A percentile compares a stretch with the other conserved stretches of the same genome.
These are phyloP conservation scores for Xiphophorus couchianus DNA, from an alignment of 2,113 vertebrate genomes.

Conservation along the genomic window DNA sequence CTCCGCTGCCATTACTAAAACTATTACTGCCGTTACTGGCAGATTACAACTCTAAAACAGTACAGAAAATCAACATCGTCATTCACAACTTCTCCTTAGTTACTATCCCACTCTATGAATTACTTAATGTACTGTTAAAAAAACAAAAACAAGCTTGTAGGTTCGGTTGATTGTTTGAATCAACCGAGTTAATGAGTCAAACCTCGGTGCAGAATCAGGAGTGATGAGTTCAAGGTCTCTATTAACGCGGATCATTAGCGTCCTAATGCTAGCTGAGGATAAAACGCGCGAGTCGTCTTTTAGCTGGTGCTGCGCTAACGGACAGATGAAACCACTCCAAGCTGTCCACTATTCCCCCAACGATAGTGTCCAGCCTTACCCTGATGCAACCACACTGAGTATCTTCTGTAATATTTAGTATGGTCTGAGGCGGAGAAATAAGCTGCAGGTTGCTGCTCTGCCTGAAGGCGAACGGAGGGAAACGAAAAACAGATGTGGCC, in stretches of 20 bases:
- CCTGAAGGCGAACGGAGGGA: conserved; percentile 1
- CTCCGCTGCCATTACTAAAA: too few species aligned
- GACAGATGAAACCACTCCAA: conserved; percentile 25
- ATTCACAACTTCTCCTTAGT: too few species aligned
- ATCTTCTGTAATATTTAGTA: conserved; percentile 77
- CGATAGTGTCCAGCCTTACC: conserved; percentile 45
- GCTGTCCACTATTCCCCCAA: conserved; percentile 8
- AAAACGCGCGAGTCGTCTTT: too few species aligned
- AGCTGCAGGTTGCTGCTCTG: conserved; percentile 36
- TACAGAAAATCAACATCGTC: too few species aligned
- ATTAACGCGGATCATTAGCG: neutral
- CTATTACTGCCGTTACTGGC: too few species aligned
- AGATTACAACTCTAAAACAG: too few species aligned
- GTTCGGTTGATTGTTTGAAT: neutral
- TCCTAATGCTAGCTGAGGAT: neutral
- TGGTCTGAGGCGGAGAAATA: conserved; percentile 60
- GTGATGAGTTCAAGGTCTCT: neutral
- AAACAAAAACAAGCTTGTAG: neutral
- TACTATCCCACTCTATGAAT: neutral
- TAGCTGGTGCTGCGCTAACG: neutral
- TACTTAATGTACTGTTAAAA: neutral
- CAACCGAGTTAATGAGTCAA: neutral
- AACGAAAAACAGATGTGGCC: neutral
- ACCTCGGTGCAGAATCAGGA: neutral
- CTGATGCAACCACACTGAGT: conserved; percentile 50